Base-by-base conservation (phyloP, 2,888 invertebrate genomes). In the Drosophila helvetica region DNA sequence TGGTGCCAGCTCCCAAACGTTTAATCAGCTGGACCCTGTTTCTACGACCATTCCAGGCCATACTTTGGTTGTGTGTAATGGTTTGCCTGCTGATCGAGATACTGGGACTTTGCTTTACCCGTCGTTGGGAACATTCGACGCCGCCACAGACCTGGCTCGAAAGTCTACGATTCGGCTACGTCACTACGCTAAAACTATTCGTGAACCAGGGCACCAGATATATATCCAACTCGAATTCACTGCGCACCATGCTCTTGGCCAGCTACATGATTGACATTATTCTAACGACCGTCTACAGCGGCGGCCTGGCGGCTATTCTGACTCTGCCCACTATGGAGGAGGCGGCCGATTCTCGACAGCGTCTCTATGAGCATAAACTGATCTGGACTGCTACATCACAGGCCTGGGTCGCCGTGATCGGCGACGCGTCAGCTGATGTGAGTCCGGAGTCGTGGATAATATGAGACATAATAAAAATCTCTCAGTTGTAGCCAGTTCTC, bases 321-420 rank as follows among this genome's bases (percentile, higher is more conserved):
- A 95, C 95, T 0, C 92, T 95, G 12, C 95, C 95, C 0, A 93
- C 93, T 59, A 94, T 94, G 67, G 94, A 94, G 65, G 92, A 93
- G 46, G 93, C 94, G 1, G 94, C 95, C 38, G 94, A 95, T 77
- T 94, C 94, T 0, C 93, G 94, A 0, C 91, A 94, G 58, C 94
- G 95, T 65, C 92, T 95, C 30, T 93, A 93, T 0, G 92, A 93
- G 9, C 93, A 93, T 75, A 91, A 93, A 3, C 79, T 95, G 17
- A 91, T 91, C 47, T 95, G 95, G 95, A 94, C 94, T 0, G 95
- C 94, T 0, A 94, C 94, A 0, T 94, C 94, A 46, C 93, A 93
- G 61, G 95, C 94, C 5, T 96, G 95, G 95, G 93, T 94, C 70
- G 93, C 93, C 79, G 94, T 94, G 0, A 91, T 95, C 10, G 87